Evolutionary conservation across 2,888 invertebrate species (phyloP).

Genomic region (Melieria picta): DNA sequence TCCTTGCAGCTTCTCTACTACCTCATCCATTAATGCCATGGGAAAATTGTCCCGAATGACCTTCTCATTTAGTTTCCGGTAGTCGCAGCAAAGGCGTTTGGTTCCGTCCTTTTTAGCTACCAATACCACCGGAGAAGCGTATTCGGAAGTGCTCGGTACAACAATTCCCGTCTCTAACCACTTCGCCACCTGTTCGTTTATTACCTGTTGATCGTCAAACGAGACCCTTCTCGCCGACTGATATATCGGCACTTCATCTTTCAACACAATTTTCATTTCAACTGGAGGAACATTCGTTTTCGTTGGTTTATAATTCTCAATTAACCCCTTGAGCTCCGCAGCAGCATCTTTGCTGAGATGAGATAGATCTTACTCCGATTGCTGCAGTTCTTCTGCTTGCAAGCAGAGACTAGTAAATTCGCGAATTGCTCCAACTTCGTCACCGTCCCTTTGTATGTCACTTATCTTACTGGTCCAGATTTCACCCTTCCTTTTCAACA

Average conservation of each 20-base stretch:
- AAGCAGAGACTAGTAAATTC: not conserved
- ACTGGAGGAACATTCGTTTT: constrained; percentile 1
- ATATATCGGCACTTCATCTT: constrained; percentile 24
- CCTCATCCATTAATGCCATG: constrained; percentile 36
- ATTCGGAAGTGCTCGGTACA: constrained; percentile 53
- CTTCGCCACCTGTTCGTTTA: constrained; percentile 49
- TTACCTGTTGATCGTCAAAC: constrained; percentile 9
- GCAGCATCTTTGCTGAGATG: not conserved
- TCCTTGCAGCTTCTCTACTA: constrained; percentile 27
- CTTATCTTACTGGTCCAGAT: too few relatives aligned
- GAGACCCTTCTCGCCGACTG: constrained; percentile 19
- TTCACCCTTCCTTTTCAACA: not conserved
- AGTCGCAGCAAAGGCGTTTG: constrained; percentile 36
- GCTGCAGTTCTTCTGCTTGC: not conserved
- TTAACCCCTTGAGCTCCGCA: not conserved
- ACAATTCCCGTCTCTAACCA: constrained; percentile 56
- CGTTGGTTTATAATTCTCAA: constrained; percentile 15
- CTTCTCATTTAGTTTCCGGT: constrained; percentile 30
- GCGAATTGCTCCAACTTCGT: not conserved
- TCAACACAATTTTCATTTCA: constrained; percentile 32
- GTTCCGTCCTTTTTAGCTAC: constrained; percentile 34
- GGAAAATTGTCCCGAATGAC: constrained; percentile 37
- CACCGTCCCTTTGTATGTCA: not conserved
- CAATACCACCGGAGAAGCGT: constrained; percentile 46
- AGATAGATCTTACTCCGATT: not conserved